Evolutionary conservation across 92 coral and sea anemone genomes (phyloP), one percentile per base, ranked within the genome.

Genomic region (Parazoanthus darwini): DNA sequence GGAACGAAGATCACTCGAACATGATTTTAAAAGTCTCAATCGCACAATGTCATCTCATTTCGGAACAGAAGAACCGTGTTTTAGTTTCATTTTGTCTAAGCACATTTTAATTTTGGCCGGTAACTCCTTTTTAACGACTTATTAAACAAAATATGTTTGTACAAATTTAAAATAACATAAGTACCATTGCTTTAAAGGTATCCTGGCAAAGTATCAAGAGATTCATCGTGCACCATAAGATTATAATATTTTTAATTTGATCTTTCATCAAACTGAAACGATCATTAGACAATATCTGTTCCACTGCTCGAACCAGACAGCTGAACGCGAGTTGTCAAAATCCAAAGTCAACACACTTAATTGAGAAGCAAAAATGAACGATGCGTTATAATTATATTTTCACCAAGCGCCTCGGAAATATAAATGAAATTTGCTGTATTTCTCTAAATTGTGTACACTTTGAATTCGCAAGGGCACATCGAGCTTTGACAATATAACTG

Each of bases 291-390:
- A 43, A 70, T 70, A 84, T 84, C 78, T 84, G 23, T 84, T 50
- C 44, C 25, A 48, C 29, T 56, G 8, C 67, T 25, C 35, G 68
- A 44, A 0, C 68, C 26, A 74, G 79, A 50, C 87, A 71, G 87
- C 67, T 48, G 87, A 84, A 29, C 7, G 44, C 0, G 56, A 84
- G 43, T 46, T 71, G 79, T 71, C 68, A 70, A 15, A 72, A 72
- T 29, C 11, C 2, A 44, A 84, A 71, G 79, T 84, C 87, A 84
- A 84, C 87, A 84, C 37, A 26, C 78, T 84, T 84, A 84, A 84
- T 84, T 84, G 79, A 84, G 87, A 72, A 70, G 18, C 63, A 44
- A 84, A 84, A 84, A 71, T 44, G 59, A 46, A 48, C 79, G 79
- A 33, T 5, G 87, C 65, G 33, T 71, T 71, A 66, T 84, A 50